These are phyloP conservation scores for Plectus sambesii DNA, from an alignment of 1,140 invertebrate genomes.

Conservation along the genomic window DNA sequence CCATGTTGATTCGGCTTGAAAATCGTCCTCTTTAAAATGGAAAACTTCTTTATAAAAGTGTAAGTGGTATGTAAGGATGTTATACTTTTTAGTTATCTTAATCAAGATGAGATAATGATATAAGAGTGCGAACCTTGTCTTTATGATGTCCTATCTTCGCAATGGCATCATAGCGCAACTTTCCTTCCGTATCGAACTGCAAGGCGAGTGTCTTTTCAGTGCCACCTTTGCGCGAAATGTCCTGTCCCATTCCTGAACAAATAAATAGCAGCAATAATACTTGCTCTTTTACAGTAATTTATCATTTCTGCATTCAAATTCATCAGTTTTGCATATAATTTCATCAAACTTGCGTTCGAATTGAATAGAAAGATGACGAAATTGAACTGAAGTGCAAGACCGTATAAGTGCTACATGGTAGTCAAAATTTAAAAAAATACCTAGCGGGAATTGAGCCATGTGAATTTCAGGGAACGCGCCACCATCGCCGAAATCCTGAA, in stretches of 20 bases:
- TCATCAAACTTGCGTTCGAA: slow-evolving; percentile 1
- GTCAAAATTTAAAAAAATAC: slow-evolving; percentile 52
- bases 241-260: slow-evolving; percentile 48
- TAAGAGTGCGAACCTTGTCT: slow-evolving; percentile 62
- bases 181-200: slow-evolving; percentile 70
- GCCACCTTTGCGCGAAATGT: slow-evolving; percentile 54
- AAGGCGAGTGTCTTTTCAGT: slow-evolving; percentile 73
- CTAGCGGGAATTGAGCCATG: slow-evolving; percentile 87
- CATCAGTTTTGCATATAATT: neutral
- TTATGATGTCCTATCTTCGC: slow-evolving; percentile 85
- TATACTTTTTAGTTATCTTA: too few relatives aligned
- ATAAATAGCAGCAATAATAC: too few relatives aligned
- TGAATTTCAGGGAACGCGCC: slow-evolving; percentile 96
- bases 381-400: too few relatives aligned
- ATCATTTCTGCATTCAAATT: too few relatives aligned
- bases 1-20: too few relatives aligned
- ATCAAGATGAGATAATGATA: slow-evolving; percentile 12
- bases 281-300: too few relatives aligned
- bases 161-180: slow-evolving; percentile 92
- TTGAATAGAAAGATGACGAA: slow-evolving; percentile 10
- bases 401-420: slow-evolving; percentile 24
- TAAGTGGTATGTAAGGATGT: too few relatives aligned
- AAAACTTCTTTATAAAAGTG: slow-evolving; percentile 5
- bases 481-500: slow-evolving; percentile 75
- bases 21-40: too few relatives aligned